phyloP scores from a whole-genome alignment of 2,113 vertebrate genomes.

The Coregonus clupeaformis region DNA sequence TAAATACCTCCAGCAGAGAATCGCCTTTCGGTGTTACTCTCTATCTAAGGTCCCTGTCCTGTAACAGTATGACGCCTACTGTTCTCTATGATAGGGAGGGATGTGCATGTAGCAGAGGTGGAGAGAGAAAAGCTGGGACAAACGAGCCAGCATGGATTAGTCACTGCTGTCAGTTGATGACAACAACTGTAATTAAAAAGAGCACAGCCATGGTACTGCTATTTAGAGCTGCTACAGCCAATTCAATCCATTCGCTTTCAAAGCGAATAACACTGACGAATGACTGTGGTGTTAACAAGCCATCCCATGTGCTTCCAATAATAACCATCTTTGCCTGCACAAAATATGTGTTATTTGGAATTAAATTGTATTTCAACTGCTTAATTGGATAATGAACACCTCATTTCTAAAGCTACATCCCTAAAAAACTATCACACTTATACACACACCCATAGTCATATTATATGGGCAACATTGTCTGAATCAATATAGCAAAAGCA shows the following conservation, averaged over 20 bases:
- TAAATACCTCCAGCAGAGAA: too few relatives aligned
- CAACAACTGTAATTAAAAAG: slow-evolving; percentile 15
- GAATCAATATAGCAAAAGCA: background rate
- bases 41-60: too few relatives aligned
- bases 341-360: background rate
- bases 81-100: too few relatives aligned
- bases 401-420: background rate
- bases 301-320: slow-evolving; percentile 1
- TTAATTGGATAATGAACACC: background rate
- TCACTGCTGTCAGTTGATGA: background rate
- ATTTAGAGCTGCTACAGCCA: background rate
- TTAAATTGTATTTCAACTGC: background rate
- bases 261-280: background rate
- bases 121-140: background rate
- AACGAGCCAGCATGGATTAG: background rate
- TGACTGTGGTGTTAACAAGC: slow-evolving; percentile 7
- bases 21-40: too few relatives aligned
- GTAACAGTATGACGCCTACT: too few relatives aligned
- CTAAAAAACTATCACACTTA: background rate
- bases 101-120: background rate
- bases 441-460: background rate
- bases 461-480: background rate
- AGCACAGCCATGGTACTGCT: background rate
- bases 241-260: slow-evolving; percentile 13
- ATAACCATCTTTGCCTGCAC: background rate